phyloP scores from a whole-genome alignment of 2,113 vertebrate species.

The Oreochromis spilurus region DNA sequence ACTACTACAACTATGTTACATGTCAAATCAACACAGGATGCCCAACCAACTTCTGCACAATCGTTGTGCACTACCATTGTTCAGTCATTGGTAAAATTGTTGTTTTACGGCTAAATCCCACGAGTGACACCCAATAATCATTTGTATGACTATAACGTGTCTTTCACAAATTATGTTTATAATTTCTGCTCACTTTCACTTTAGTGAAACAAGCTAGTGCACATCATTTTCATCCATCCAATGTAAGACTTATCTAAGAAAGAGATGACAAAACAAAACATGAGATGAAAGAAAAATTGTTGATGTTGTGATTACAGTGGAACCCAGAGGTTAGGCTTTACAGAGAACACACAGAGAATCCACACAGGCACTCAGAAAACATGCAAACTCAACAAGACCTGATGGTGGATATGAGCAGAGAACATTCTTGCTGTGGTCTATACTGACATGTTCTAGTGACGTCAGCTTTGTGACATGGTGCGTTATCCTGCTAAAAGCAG shows the following conservation, averaged over 20 bases:
- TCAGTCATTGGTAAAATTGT: too few species aligned
- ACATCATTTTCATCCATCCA: background rate
- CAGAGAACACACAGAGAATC: background rate
- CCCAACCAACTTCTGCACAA: background rate
- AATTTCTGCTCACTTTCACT: background rate
- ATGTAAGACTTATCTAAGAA: background rate
- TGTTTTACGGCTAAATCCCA: background rate
- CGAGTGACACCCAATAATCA: background rate
- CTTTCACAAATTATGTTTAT: background rate
- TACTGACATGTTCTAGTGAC: background rate
- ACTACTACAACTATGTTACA: accelerated
- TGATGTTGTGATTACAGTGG: background rate
- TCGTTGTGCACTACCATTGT: too few species aligned
- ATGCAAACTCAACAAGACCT: background rate
- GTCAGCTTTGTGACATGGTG: background rate
- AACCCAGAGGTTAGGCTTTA: background rate
- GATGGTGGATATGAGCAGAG: background rate
- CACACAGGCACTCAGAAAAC: background rate
- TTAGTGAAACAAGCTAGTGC: background rate
- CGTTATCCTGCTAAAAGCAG: background rate
- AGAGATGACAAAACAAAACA: background rate
- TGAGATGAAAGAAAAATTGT: background rate
- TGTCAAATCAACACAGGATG: background rate
- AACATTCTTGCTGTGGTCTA: background rate
- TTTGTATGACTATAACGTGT: background rate